A percentile compares a stretch with the other conserved stretches of the same genome.
Evolutionary conservation across 2,797 vertebrate genomes (phyloP).

Genomic region (Simalia tracyae): DNA sequence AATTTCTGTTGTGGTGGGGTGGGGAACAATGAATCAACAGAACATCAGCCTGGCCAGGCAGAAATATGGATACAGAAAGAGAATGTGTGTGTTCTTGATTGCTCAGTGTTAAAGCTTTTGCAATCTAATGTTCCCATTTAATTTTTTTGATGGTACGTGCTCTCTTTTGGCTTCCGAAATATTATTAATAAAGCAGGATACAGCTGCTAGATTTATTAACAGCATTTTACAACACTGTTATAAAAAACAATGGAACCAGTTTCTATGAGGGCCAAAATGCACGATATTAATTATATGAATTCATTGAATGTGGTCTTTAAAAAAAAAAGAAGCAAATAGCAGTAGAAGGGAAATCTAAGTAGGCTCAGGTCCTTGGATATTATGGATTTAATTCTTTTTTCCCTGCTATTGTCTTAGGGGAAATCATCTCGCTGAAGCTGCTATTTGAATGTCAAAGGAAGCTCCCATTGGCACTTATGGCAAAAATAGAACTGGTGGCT

Average conservation of each 20-base stretch:
- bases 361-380: background rate
- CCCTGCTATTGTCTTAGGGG: background rate
- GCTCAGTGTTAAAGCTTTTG: constrained; percentile 35
- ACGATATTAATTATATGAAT: too few relatives aligned
- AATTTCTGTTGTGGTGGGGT: background rate
- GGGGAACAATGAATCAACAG: background rate
- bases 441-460: background rate
- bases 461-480: background rate
- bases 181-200: background rate
- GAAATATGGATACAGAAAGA: background rate
- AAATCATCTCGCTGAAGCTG: background rate
- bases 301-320: too few relatives aligned
- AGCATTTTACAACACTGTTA: background rate
- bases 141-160: constrained; percentile 47
- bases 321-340: background rate
- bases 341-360: too few relatives aligned
- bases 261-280: background rate
- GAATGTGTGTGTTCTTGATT: background rate
- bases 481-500: background rate
- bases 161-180: constrained; percentile 35
- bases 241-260: background rate
- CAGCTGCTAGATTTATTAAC: background rate
- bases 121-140: constrained; percentile 36
- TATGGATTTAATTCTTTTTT: background rate
- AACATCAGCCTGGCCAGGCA: constrained; percentile 7